Evolutionary conservation across 1,140 invertebrate species (phyloP), one percentile per base, ranked within the genome.

Genomic region (Caenorhabditis inopinata): DNA sequence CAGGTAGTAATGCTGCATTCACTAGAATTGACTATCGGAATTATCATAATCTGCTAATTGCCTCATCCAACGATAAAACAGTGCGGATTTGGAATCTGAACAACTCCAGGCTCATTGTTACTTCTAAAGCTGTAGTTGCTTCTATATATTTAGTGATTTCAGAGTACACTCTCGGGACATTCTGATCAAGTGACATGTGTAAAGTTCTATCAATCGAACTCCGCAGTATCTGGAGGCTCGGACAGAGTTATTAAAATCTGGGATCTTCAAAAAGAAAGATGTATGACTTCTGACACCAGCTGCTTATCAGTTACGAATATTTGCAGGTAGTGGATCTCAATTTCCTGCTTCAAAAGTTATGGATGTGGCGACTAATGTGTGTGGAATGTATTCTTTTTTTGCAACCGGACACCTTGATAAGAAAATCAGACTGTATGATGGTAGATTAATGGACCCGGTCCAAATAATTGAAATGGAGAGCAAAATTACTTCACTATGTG

Each of bases 81-180:
- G 74, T 62, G 16, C 51, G 75, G 23, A n/a, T 83, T 5, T 83
- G 79, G 80, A 82, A 81, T 74, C 18, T 83, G 0, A 53, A 80
- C 18, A 81, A 47, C 2, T 47, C 53, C n/a, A 32, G 82, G 9
- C 76, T 80, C 9, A 29, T 80, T 68, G 82, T 83, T 16, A 42
- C 51, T n/a, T n/a, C n/a, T 23, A 62, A 76, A 7, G 23, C 76
- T n/a, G 21, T 47, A 47, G 5, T 16, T 46, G 5, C 77, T 18
- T 29, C 5, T 42, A 7, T 42, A 11, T 29, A 18, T 6, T 1
- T 42, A 18, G 14, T 75, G 11, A 18, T 92, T 92, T 32, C 92
- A 97, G 94, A 95, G 96, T 89, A 97, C 96, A 35, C 90, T 99
- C 84, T 98, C 96, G 75, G 96, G 96, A 58, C 96, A 98, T 90